phyloP scores from a whole-genome alignment of 2,113 vertebrate genomes.

The Gallinago jamesoni region DNA sequence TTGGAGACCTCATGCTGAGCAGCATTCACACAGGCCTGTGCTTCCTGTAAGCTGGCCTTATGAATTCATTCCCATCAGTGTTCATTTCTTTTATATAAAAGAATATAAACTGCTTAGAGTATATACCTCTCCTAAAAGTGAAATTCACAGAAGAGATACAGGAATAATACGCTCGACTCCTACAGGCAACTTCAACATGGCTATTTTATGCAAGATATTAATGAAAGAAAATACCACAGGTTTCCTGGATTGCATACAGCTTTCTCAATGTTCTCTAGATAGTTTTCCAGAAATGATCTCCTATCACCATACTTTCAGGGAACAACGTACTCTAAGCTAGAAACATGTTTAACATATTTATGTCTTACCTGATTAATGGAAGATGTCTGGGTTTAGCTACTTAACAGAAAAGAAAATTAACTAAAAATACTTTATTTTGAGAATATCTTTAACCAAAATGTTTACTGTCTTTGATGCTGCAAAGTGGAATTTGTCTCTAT shows the following conservation, averaged over 20 bases:
- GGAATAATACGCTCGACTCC: not conserved
- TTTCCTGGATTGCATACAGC: not conserved
- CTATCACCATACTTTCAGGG: not conserved
- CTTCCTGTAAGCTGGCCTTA: not conserved
- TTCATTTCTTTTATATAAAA: not conserved
- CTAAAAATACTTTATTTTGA: conserved; percentile 46
- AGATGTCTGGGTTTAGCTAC: not conserved
- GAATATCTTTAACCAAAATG: not conserved
- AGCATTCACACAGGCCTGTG: too few relatives aligned
- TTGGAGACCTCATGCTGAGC: not conserved
- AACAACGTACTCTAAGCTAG: not conserved
- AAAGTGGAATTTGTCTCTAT: not conserved
- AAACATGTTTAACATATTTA: not conserved
- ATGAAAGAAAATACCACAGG: not conserved
- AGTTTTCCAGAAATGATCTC: too few relatives aligned
- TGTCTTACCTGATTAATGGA: not conserved
- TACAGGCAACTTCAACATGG: not conserved
- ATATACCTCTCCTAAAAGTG: not conserved
- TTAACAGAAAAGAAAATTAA: not conserved
- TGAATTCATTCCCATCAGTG: fast-evolving
- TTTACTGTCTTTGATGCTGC: not conserved
- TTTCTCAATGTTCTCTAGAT: not conserved
- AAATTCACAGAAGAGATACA: not conserved
- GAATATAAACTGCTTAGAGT: not conserved
- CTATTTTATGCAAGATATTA: not conserved